Conservation (phyloP, 1,140 invertebrate species). For the Listronotus oregonensis region DNA sequence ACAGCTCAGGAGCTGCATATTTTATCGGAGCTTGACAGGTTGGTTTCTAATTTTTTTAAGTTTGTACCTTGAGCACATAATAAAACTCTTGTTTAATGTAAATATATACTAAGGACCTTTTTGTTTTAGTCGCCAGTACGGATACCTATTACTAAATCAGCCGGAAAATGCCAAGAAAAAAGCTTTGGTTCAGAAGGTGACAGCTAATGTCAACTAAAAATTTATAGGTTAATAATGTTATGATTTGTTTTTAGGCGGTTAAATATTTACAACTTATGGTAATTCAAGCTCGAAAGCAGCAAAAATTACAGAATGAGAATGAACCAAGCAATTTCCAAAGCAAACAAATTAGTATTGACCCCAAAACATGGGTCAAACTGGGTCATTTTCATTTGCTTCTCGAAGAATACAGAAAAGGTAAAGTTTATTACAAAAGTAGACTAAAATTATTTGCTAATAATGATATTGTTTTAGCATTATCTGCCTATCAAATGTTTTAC, state of each 20-base stretch:
- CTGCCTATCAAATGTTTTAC: constrained; percentile 93
- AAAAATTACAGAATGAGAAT: constrained; percentile 60
- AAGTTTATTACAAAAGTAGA: constrained; percentile 11
- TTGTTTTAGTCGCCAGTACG: constrained; percentile 80
- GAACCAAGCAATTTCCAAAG: constrained; percentile 53
- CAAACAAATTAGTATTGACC: constrained; percentile 79
- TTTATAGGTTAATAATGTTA: constrained; percentile 13
- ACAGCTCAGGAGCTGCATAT: constrained; percentile 79
- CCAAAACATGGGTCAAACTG: constrained; percentile 90
- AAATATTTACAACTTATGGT: constrained; percentile 85
- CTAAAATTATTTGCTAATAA: background rate
- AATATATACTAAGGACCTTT: constrained; percentile 14
- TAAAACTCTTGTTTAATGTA: background rate
- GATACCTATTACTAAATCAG: constrained; percentile 78
- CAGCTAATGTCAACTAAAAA: constrained; percentile 24
- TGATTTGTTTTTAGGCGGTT: constrained; percentile 62
- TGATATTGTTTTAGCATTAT: constrained; percentile 73
- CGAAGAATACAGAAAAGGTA: constrained; percentile 91
- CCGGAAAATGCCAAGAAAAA: constrained; percentile 79
- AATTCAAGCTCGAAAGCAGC: constrained; percentile 72
- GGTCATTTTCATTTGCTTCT: constrained; percentile 91
- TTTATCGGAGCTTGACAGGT: constrained; percentile 86
- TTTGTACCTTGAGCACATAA: constrained; percentile 11
- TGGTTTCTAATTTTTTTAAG: constrained; percentile 39
- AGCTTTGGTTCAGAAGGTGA: constrained; percentile 75